phyloP scores from a whole-genome alignment of 2,797 vertebrate genomes.

The Remorina albescens region DNA sequence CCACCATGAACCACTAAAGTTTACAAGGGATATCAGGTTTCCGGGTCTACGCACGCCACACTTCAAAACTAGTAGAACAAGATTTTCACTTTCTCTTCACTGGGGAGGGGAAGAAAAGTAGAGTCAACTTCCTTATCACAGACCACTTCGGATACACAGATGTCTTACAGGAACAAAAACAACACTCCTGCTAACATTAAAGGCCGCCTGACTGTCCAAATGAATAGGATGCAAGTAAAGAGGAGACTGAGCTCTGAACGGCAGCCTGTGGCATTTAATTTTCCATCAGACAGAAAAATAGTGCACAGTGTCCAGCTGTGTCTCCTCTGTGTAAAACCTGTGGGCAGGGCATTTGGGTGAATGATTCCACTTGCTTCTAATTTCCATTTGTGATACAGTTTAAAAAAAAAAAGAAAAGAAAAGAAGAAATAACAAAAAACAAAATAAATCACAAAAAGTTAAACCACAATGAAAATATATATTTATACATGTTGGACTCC shows the following conservation, averaged over 20 bases:
- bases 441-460: constrained; percentile 38
- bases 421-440: constrained; percentile 12
- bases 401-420: constrained; percentile 14
- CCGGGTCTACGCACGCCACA: constrained; percentile 62
- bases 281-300: constrained; percentile 69
- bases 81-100: constrained; percentile 76
- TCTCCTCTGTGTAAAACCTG: constrained; percentile 70
- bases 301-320: constrained; percentile 54
- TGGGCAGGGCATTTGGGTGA: constrained; percentile 69
- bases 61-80: constrained; percentile 77
- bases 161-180: constrained; percentile 67
- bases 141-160: constrained; percentile 60
- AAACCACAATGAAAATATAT: constrained; percentile 44
- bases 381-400: constrained; percentile 42
- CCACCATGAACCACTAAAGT: constrained; percentile 62
- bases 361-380: constrained; percentile 45
- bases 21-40: constrained; percentile 71
- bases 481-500: constrained; percentile 26
- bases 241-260: constrained; percentile 66
- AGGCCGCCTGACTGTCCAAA: constrained; percentile 61
- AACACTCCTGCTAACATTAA: constrained; percentile 53
- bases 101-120: constrained; percentile 64
- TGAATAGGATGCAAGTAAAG: constrained; percentile 62
- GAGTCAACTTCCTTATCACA: constrained; percentile 71
- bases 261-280: constrained; percentile 66